These are phyloP conservation scores for Spizella passerina DNA, from an alignment of 2,797 vertebrate genomes.

Conservation along the genomic window DNA sequence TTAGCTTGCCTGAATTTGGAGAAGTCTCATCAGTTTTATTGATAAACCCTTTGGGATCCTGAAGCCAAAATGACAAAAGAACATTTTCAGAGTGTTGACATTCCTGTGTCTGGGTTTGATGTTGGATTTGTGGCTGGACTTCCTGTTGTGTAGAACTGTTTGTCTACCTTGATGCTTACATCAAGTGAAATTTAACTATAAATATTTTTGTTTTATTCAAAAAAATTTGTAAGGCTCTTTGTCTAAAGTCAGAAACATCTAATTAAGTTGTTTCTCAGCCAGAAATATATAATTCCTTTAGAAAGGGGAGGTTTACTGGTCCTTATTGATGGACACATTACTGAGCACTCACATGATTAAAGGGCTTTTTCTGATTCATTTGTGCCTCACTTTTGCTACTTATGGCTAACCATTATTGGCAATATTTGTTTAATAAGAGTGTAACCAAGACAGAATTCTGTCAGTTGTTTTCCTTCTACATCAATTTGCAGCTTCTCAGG, in stretches of 20 bases:
- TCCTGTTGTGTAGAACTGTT: neutral
- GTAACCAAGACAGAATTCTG: neutral
- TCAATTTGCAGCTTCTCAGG: neutral
- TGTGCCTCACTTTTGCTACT: neutral
- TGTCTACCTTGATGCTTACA: neutral
- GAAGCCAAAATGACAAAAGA: neutral
- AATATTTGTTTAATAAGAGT: neutral
- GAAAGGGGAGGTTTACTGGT: fast-evolving
- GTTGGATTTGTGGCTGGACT: neutral
- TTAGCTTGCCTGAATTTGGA: neutral
- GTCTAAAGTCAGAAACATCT: neutral
- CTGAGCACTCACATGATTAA: neutral
- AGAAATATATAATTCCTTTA: neutral
- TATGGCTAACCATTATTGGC: neutral
- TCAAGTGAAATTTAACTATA: neutral
- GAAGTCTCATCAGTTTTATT: neutral
- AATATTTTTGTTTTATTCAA: neutral
- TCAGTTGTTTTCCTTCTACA: neutral
- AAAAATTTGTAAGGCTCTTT: neutral
- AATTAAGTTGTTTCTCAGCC: neutral
- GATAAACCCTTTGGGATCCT: neutral
- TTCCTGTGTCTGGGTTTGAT: neutral
- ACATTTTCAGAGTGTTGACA: neutral
- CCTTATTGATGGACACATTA: neutral
- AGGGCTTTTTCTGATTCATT: neutral